phyloP scores from a whole-genome alignment of 2,888 invertebrate genomes.

The Ceraclea dissimilis region DNA sequence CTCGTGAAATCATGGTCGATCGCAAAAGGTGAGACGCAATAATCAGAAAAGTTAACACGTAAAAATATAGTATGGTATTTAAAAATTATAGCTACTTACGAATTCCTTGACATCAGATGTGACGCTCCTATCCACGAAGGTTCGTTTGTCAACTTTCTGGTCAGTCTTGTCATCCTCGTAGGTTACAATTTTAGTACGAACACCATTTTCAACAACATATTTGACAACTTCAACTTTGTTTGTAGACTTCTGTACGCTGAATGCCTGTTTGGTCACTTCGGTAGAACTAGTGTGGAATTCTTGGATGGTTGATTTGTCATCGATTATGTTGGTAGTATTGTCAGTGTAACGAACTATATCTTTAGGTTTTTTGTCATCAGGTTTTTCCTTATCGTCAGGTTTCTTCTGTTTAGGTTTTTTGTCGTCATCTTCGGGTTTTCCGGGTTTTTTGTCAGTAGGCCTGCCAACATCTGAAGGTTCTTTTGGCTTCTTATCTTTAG shows the following conservation, averaged over 20 bases:
- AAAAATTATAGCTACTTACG: conserved; percentile 35
- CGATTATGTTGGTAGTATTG: conserved; percentile 16
- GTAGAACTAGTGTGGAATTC: conserved; percentile 32
- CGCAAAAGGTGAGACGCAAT: no score
- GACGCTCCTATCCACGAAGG: conserved; percentile 46
- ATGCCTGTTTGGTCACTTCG: conserved; percentile 41
- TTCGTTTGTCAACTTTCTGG: conserved; percentile 45
- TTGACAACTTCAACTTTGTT: conserved; percentile 47
- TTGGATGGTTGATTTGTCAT: conserved; percentile 25
- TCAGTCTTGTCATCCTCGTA: conserved; percentile 48
- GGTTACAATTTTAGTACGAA: conserved; percentile 44
- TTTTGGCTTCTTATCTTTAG: conserved; percentile 21
- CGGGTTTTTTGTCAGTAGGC: conserved; percentile 5
- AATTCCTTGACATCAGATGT: conserved; percentile 46
- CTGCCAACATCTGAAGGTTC: neutral
- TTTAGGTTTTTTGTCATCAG: conserved; percentile 16
- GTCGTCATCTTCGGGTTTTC: conserved; percentile 5
- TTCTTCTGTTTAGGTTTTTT: conserved; percentile 5
- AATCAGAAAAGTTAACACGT: neutral
- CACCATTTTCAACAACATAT: conserved; percentile 44
- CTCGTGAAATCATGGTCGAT: no score
- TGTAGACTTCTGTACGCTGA: conserved; percentile 42
- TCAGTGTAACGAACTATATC: conserved; percentile 6
- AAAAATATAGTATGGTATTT: neutral
- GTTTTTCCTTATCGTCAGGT: conserved; percentile 12